A percentile compares a stretch with the other conserved stretches of the same genome.
phyloP scores from a whole-genome alignment of 2,888 invertebrate genomes.

The Gisinianus flammeolus region DNA sequence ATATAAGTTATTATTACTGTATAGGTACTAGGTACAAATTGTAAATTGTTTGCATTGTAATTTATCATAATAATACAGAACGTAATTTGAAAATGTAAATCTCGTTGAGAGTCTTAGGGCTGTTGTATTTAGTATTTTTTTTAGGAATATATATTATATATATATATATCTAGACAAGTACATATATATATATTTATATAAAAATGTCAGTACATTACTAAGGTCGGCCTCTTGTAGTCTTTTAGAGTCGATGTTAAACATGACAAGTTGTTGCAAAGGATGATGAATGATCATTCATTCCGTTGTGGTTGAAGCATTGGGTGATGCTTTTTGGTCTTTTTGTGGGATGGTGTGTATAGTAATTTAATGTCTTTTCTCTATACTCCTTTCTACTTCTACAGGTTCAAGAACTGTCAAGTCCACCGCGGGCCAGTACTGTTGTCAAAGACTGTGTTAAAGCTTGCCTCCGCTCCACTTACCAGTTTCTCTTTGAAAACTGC shows the following conservation, averaged over 20 bases:
- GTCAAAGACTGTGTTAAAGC: constrained; percentile 99
- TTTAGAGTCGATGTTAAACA: constrained; percentile 39
- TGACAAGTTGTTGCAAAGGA: constrained; percentile 33
- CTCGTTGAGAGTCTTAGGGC: constrained; percentile 15
- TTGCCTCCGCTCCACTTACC: constrained; percentile 97
- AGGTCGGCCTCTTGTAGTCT: constrained; percentile 31
- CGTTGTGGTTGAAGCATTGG: background rate
- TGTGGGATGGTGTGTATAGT: constrained; percentile 4
- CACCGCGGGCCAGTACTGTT: constrained; percentile 96
- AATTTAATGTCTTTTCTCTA: background rate
- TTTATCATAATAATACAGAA: background rate
- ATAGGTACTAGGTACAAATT: too few relatives aligned
- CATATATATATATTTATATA: background rate
- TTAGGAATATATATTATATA: background rate
- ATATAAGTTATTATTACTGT: too few relatives aligned
- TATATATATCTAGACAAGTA: background rate
- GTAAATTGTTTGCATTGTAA: constrained; percentile 6
- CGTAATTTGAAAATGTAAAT: background rate
- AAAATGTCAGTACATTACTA: background rate
- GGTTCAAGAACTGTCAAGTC: constrained; percentile 98
- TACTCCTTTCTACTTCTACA: constrained; percentile 60
- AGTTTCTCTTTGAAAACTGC: constrained; percentile 98
- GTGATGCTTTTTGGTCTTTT: background rate
- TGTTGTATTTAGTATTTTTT: background rate
- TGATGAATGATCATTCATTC: constrained; percentile 38